These are phyloP conservation scores for Epinephelus moara DNA, from an alignment of 2,113 vertebrate species.

Conservation along the genomic window DNA sequence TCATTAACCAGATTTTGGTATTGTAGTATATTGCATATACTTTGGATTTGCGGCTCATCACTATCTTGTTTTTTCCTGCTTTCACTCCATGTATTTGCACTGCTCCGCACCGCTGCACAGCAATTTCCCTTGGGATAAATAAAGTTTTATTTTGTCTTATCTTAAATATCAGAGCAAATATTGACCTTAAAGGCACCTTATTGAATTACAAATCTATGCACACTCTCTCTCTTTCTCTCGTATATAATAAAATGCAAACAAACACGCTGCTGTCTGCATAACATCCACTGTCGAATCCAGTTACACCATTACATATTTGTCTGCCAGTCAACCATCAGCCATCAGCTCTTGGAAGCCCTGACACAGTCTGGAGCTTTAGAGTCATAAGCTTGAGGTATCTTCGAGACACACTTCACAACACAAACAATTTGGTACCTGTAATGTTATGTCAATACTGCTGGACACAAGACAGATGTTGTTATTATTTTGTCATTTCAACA, in stretches of 20 bases:
- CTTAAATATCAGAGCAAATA: not conserved
- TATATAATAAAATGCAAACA: not conserved
- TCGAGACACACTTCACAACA: slow-evolving; percentile 92
- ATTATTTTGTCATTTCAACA: slow-evolving; percentile 94
- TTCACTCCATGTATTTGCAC: too few relatives aligned
- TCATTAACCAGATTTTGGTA: too few relatives aligned
- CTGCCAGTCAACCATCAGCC: slow-evolving; percentile 68
- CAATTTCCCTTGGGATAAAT: too few relatives aligned
- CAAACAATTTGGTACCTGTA: slow-evolving; percentile 95
- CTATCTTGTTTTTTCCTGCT: too few relatives aligned
- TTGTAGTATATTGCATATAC: too few relatives aligned
- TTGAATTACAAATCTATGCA: slow-evolving; percentile 4
- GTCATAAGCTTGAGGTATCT: slow-evolving; percentile 89
- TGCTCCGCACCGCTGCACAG: too few relatives aligned
- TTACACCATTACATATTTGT: slow-evolving; percentile 45
- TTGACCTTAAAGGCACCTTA: not conserved
- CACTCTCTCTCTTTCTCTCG: too few relatives aligned
- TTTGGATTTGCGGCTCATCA: too few relatives aligned
- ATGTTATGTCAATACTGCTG: slow-evolving; percentile 93
- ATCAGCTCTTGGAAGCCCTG: slow-evolving; percentile 77
- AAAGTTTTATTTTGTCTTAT: too few relatives aligned
- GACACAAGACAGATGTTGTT: slow-evolving; percentile 98
- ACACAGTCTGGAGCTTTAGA: slow-evolving; percentile 76
- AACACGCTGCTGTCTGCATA: not conserved
- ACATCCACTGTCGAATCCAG: slow-evolving; percentile 28